phyloP scores from a whole-genome alignment of 1,140 invertebrate species.

The Piezodorus guildinii region DNA sequence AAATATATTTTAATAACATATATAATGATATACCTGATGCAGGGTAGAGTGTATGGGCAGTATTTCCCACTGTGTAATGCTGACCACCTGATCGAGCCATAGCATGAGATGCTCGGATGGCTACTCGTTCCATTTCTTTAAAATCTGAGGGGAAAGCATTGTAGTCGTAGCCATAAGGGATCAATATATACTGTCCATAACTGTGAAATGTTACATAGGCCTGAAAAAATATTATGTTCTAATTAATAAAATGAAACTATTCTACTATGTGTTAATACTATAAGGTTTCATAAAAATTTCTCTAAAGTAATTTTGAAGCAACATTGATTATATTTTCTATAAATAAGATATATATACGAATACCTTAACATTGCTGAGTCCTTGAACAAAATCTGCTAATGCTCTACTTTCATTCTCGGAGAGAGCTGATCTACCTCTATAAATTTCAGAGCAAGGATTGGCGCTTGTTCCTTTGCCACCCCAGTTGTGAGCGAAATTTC shows the following conservation, averaged over 20 bases:
- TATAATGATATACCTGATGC: conserved; percentile 40
- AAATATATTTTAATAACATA: too few species aligned
- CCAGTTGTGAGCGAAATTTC: conserved; percentile 59
- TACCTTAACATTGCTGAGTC: too few species aligned
- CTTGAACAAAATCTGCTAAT: conserved; percentile 27
- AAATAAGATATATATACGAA: too few species aligned
- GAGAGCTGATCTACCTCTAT: conserved; percentile 60
- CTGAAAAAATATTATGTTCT: conserved; percentile 29
- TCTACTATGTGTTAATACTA: too few species aligned
- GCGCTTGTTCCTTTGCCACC: conserved; percentile 54
- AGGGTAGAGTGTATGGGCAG: conserved; percentile 62
- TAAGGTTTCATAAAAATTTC: too few species aligned
- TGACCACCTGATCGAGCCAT: conserved; percentile 54
- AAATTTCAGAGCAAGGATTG: conserved; percentile 66
- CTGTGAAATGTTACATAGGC: conserved; percentile 54
- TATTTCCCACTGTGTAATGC: conserved; percentile 58
- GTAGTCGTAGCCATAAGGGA: conserved; percentile 52
- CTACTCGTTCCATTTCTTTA: conserved; percentile 47
- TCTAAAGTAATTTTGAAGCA: too few species aligned
- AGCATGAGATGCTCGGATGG: conserved; percentile 52
- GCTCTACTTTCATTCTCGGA: conserved; percentile 72
- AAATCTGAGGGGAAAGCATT: conserved; percentile 41
- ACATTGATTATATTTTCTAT: too few species aligned
- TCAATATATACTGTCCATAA: conserved; percentile 53
- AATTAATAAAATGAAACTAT: too few species aligned